Base-by-base conservation (phyloP, 2,888 invertebrate species). In the Philaethria dido region DNA sequence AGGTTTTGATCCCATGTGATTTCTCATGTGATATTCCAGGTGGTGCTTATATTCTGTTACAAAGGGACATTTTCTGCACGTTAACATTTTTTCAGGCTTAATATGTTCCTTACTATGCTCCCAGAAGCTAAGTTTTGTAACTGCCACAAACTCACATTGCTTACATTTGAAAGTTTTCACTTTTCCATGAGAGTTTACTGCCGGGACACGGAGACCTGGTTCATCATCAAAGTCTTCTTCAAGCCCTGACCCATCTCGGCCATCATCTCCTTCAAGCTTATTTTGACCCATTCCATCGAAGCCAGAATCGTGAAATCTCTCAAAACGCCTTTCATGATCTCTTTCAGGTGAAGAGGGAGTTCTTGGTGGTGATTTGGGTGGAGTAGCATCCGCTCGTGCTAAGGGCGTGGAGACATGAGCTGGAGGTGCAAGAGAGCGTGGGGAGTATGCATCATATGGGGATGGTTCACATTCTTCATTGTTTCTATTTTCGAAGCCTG, bases 21-120 rank as follows among this genome's bases (percentile, higher is more conserved):
- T 99, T 50, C 98, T 94, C 83, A 99, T 94, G 84, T 99, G 99
- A 80, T 99, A 99, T 83, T 99, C 99, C 69, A 99, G 90, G 77
- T 99, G 99, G 83, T 99, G 99, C 81, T 99, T 99, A 93, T 98
- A 98, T 84, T 99, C 99, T 0, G 99, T 99, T 3, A 99, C 98
- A 80, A 99, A 99, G 0, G 98, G 97, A 81, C 99, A 99, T 78
- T 96, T 95, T 4, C 96, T 96, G 80, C 99, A 99, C 69, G 95
- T 95, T 33, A 99, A 92, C 76, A 97, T 94, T 82, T 99, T 99
- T 76, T 99, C 99, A 0, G 95, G 95, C 78, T 98, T 98, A 78
- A 99, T 99, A 90, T 99, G 99, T 20, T 94, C 94, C 64, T 96
- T 95, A 25, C 95, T 95, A 84, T 99, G 99, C 47, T 96, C 95